These are phyloP conservation scores for Lasioglossum marginatum DNA, from an alignment of 2,888 invertebrate genomes.

Conservation along the genomic window DNA sequence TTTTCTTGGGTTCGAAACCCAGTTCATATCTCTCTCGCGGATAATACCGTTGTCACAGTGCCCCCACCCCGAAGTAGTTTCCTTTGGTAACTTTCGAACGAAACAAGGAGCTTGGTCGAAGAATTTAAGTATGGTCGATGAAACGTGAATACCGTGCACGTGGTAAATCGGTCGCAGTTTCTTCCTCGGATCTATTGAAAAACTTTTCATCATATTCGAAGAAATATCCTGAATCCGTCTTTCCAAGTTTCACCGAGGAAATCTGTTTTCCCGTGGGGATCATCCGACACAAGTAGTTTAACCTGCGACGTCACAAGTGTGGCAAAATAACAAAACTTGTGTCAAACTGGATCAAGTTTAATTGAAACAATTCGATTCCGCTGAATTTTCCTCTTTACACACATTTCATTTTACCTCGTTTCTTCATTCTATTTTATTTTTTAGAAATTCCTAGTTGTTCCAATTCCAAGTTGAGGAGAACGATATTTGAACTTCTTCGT, in stretches of 20 bases:
- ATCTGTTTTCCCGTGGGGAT: not conserved
- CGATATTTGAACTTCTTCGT: too few species aligned
- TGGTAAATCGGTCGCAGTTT: not conserved
- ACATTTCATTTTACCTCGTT: too few species aligned
- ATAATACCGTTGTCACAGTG: conserved; percentile 1
- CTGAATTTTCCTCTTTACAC: not conserved
- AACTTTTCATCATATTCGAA: conserved; percentile 6
- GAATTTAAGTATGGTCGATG: not conserved
- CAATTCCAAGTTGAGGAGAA: too few species aligned
- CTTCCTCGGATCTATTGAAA: not conserved
- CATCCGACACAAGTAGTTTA: not conserved
- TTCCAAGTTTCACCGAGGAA: not conserved
- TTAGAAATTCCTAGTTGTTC: too few species aligned
- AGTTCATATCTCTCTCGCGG: not conserved
- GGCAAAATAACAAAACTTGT: not conserved
- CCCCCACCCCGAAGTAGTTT: not conserved
- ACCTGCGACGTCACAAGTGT: not conserved
- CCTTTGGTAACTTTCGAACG: not conserved
- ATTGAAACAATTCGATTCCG: not conserved
- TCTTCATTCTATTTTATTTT: not conserved
- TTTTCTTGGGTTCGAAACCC: too few species aligned
- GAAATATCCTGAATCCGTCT: not conserved
- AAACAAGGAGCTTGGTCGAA: not conserved
- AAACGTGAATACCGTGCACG: not conserved
- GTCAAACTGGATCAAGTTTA: not conserved